Base-by-base conservation (phyloP, 2,888 invertebrate species). In the Tinea trinotella region DNA sequence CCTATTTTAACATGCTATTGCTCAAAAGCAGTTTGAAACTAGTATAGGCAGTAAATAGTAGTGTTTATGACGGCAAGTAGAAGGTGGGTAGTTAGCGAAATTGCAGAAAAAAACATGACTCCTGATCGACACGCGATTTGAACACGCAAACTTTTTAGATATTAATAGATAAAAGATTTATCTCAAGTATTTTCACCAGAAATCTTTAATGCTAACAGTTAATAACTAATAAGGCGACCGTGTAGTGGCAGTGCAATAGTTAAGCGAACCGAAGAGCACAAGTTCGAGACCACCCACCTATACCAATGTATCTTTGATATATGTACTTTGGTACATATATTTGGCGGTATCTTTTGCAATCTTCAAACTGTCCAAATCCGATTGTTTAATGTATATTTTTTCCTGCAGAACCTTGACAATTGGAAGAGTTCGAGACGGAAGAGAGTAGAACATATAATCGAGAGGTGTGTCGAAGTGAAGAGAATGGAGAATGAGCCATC, bases 371-470 rank as follows among this genome's bases (percentile, higher is more conserved):
- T n/a, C n/a, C n/a, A n/a, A n/a, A n/a, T n/a, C n/a, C n/a, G n/a
- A n/a, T n/a, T n/a, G n/a, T n/a, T n/a, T n/a, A n/a, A n/a, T n/a
- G n/a, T n/a, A n/a, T n/a, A n/a, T n/a, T n/a, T n/a, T n/a, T n/a
- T n/a, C n/a, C n/a, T 4, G 7, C 78, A 96, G 95, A 96, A 96
- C 86, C 88, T 96, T 84, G 95, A 96, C 83, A 95, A 93, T 79
- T 96, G 96, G 97, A 97, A 97, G 87, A 94, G 93, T 62, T 94
- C 94, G 61, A 89, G 97, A 66, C 91, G 96, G 89, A 95, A 96
- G 91, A 91, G 94, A 55, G 95, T 95, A 65, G 95, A 95, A 68
- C 94, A 95, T 75, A 95, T 95, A 62, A 94, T 95, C 68, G 95
- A 95, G 79, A 89, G 95, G 62, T 94, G 94, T 62, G 94, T 95